Base-by-base conservation (phyloP, 1,140 invertebrate genomes). In the Camponotus pennsylvanicus region DNA sequence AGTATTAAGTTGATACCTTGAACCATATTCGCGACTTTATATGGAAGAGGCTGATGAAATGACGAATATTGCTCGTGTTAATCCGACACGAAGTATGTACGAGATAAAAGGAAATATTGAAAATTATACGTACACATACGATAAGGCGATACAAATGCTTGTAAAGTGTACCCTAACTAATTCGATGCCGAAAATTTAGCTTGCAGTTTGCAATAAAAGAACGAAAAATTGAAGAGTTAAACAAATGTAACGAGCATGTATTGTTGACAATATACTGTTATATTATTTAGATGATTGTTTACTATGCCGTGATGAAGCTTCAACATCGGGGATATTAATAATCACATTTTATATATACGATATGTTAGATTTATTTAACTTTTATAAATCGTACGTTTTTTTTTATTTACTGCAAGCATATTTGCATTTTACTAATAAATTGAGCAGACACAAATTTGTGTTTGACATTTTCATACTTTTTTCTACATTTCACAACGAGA, bases 1-100 rank as follows among this genome's bases (percentile, higher is more conserved):
- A 86, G 67, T 52, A 55, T 84, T 90, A 90, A 85, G 71, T 69
- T 57, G 11, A 57, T 57, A 63, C 2, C 34, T 63, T 63, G 18
- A 13, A 63, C 9, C 63, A 40, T 27, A 45, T 34, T 21, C 67
- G 70, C 52, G 21, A 34, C 52, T 55, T 80, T 18, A 5, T 64
- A 64, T 9, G 40, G 0, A 57, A 6, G 45, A 80, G 21, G 40
- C 37, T 69, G 49, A 52, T 34, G 34, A 80, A 80, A 57, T 9
- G 21, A 55, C 11, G 21, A 70, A 57, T 42, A 2, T 67, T 27
- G 13, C 37, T 67, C 7, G 34, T 27, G 27, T 21, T 55, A 52
- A 67, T 27, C 32, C 49, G 21, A 57, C 9, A 40, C 55, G 8
- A n/a, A 63, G 32, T 37, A 34, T 49, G 55, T 21, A 45, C 40